A percentile compares a stretch with the other conserved stretches of the same genome.
Conservation (phyloP, 2,113 vertebrate genomes). For the Dicaeum eximium region DNA sequence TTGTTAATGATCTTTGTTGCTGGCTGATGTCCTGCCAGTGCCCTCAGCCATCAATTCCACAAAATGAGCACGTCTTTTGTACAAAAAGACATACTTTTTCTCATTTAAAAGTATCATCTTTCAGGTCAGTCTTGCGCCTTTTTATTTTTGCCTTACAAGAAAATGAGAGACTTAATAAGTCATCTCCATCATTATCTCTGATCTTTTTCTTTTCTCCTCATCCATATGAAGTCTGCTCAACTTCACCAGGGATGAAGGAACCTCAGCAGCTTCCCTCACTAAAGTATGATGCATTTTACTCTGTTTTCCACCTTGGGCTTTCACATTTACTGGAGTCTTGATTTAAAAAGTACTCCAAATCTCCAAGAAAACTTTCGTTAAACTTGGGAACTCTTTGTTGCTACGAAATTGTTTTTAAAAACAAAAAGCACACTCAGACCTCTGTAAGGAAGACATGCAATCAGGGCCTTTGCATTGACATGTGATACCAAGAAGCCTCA, state of each 20-base stretch:
- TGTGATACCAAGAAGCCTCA: not conserved
- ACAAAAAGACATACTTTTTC: not conserved
- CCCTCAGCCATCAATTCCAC: not conserved
- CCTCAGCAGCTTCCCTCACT: not conserved
- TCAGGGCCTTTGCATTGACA: not conserved
- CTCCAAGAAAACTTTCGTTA: not conserved
- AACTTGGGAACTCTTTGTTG: not conserved
- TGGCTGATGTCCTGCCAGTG: not conserved
- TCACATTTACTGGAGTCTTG: not conserved
- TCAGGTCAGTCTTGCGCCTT: not conserved
- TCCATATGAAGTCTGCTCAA: not conserved
- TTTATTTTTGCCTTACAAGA: slow-evolving; percentile 24
- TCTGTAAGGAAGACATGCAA: not conserved
- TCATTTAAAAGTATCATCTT: slow-evolving; percentile 1
- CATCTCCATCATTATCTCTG: not conserved
- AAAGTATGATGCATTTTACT: not conserved
- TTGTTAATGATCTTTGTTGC: not conserved
- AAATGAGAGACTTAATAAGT: not conserved
- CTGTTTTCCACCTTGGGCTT: not conserved
- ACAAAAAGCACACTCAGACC: not conserved
- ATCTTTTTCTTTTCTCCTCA: not conserved
- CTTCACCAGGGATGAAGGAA: not conserved
- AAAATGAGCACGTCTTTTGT: not conserved
- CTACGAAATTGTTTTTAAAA: not conserved
- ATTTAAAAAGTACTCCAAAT: not conserved